These are phyloP conservation scores for Clivina fossor DNA, from an alignment of 2,888 invertebrate species.

Conservation along the genomic window DNA sequence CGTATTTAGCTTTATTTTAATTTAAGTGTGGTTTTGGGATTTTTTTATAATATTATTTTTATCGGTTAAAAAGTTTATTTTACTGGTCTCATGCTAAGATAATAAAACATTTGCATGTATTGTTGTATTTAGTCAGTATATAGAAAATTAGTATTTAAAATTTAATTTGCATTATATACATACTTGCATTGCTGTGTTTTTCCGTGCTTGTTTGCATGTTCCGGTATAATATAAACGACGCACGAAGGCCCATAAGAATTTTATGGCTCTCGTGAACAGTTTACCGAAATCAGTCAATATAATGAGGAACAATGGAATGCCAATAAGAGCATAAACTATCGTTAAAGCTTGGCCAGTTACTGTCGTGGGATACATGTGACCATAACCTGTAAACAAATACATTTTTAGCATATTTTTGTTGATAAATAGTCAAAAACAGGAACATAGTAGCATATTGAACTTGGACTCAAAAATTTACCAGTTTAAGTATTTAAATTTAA, in stretches of 20 bases:
- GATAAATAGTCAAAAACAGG: too few species aligned
- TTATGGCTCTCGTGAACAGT: constrained; percentile 85
- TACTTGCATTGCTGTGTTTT: constrained; percentile 75
- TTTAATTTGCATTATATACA: constrained; percentile 23
- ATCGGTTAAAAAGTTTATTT: too few species aligned
- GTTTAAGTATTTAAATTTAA: too few species aligned
- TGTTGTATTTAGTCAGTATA: background rate
- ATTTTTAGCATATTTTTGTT: too few species aligned
- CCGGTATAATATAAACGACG: constrained; percentile 83
- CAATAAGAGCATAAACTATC: constrained; percentile 91
- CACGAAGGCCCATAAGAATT: constrained; percentile 87
- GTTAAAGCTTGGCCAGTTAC: constrained; percentile 82
- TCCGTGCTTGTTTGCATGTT: constrained; percentile 75
- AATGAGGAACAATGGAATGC: constrained; percentile 94
- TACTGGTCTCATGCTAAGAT: too few species aligned
- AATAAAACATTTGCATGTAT: constrained; percentile 1
- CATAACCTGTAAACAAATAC: constrained; percentile 75
- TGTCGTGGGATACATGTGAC: constrained; percentile 93
- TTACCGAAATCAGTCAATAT: constrained; percentile 94
- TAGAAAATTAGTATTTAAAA: constrained; percentile 7
- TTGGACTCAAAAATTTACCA: too few species aligned
- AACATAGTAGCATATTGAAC: too few species aligned
- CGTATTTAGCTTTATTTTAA: too few species aligned
- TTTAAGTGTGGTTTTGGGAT: too few species aligned
- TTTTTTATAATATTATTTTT: too few species aligned